Evolutionary conservation across 2,888 invertebrate genomes (phyloP), one percentile per base, ranked within the genome.

Genomic region (Drosophila vallismaia): DNA sequence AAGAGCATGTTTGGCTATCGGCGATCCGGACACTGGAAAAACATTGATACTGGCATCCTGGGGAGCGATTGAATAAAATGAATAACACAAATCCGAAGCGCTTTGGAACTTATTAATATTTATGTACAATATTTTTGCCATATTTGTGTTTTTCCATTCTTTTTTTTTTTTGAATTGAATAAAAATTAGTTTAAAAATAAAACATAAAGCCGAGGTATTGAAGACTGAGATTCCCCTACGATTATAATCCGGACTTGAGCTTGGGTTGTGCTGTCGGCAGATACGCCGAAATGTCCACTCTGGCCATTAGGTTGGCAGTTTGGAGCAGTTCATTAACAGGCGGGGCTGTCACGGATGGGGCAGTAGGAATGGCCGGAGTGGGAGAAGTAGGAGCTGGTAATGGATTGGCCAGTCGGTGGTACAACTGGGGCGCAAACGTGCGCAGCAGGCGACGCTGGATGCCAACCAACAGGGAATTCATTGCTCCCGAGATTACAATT

Each of bases 401-500:
- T 0, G 63, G n/a, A 3, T 55, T 19, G 0, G 36, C 53, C 26
- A 80, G 38, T 1, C 78, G 86, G 3, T 81, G 76, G 10, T 86
- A 72, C 2, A 78, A 40, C 53, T 87, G 76, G 14, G 90, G 89
- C 7, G 86, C 85, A 69, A 89, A 78, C 0, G 56, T 71, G 1
- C 63, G 54, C 29, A 90, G 36, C 42, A 88, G 33, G 4, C 66
- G 64, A 3, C 87, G 88, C 29, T 87, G 89, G 1, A 78, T 1
- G 29, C 66, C 54, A 24, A 88, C 36, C 2, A 90, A 74, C 0
- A 89, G n/a, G 4, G 78, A 64, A 42, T 90, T 90, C 0, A 89
- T 69, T 9, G 86, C 87, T 4, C 89, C 89, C 86, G 97, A 95
- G 54, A 97, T 96, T 19, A 98, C 95, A 92, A 97, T 97, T 79